Base-by-base conservation (phyloP, 1,140 invertebrate genomes). In the Leguminivora glycinivorella region DNA sequence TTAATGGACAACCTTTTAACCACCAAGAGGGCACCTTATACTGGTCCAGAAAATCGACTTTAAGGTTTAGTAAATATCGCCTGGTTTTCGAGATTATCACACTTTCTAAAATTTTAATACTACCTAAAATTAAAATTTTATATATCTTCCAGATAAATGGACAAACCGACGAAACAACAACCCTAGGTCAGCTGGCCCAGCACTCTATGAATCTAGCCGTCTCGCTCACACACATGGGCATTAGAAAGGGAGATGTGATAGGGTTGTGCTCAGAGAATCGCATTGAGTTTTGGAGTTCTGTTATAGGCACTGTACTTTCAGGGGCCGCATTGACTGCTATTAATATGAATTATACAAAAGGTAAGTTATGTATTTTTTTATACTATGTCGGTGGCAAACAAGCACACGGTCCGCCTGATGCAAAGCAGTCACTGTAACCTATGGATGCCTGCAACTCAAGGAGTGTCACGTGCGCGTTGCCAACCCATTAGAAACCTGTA, bases 171-270 rank as follows among this genome's bases (percentile, higher is more conserved):
- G 83, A 84, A 68, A n/a, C n/a, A 1, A 47, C 79, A 10, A 83
- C 79, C 0, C 83, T 83, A 34, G 63, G 72, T 12, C 75, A 87
- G 12, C 82, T 88, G 34, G 70, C 74, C 0, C 82, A 87, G 71
- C 77, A 85, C 26, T 72, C 82, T 0, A 83, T 85, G 75, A 85
- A 84, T 70, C 68, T 88, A 6, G 80, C 87, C n/a, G 56, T 89
- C 71, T 88, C 83, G 0, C 82, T 89, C 67, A 70, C 71, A 22
- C 80, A 73, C 56, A 67, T 85, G 40, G 85, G 85, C 0, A 74
- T 89, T 26, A 77, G 72, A 71, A 87, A 81, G 66, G 83, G 84
- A 75, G 78, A 89, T 9, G 77, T 80, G 14, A 68, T 89, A 0
- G 84, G 75, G 0, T 5, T 89, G 1, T 81, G 79, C 7, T 78